These are phyloP conservation scores for Squalus acanthias DNA, from an alignment of 2,797 vertebrate species.

Conservation along the genomic window DNA sequence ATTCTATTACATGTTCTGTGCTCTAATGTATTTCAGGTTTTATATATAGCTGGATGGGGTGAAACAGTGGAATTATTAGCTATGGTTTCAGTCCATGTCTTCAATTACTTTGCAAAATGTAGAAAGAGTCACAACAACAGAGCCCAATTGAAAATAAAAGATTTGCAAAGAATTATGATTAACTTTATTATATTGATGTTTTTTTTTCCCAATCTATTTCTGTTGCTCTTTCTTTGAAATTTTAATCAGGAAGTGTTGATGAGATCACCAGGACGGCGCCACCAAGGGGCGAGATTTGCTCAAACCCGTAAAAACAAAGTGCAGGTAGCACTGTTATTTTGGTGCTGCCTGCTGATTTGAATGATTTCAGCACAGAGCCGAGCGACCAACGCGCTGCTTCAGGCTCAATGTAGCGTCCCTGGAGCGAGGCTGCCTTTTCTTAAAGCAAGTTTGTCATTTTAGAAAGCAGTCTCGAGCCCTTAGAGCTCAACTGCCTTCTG, in stretches of 20 bases:
- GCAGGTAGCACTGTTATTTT: no score
- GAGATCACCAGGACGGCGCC: background rate
- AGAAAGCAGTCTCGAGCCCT: no score
- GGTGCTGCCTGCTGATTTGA: no score
- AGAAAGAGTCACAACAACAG: background rate
- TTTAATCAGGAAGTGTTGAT: background rate
- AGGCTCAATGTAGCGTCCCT: no score
- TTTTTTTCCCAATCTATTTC: background rate
- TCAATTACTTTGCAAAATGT: background rate
- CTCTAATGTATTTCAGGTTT: background rate
- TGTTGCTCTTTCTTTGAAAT: background rate
- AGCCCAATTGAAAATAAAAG: background rate
- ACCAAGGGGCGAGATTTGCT: no score
- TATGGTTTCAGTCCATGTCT: background rate
- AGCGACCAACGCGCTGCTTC: no score
- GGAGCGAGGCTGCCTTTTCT: no score
- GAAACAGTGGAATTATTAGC: background rate
- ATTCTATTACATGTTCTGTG: background rate
- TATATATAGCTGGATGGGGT: background rate
- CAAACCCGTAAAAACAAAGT: no score
- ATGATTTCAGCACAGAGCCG: no score
- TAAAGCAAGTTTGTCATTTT: no score
- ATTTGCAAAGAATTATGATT: background rate
- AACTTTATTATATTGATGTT: background rate
- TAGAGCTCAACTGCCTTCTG: no score